These are phyloP conservation scores for Aldabrachelys gigantea DNA, from an alignment of 2,113 vertebrate species.

Conservation along the genomic window DNA sequence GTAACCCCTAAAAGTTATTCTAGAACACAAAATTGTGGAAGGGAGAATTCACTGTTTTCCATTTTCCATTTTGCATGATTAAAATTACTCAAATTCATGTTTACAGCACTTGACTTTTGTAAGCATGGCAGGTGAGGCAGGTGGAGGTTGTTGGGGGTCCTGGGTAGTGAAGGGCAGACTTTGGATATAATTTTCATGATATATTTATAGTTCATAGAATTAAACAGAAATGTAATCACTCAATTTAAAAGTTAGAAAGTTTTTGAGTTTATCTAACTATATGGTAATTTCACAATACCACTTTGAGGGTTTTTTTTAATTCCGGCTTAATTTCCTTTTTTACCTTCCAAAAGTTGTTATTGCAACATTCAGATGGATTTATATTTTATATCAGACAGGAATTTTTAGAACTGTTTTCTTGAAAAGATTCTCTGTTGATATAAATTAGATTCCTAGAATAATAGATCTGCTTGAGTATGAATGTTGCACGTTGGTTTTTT, in stretches of 20 bases:
- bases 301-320: not conserved
- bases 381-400: not conserved
- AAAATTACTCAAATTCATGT: slow-evolving; percentile 23
- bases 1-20: slow-evolving; percentile 30
- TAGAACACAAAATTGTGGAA: not conserved
- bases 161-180: not conserved
- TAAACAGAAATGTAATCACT: not conserved
- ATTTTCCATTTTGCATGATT: slow-evolving; percentile 64
- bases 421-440: not conserved
- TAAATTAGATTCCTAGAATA: not conserved
- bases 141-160: not conserved
- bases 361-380: not conserved
- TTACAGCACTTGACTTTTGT: not conserved
- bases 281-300: not conserved
- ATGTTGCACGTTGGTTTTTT: not conserved
- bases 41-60: slow-evolving; percentile 11
- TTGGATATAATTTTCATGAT: not conserved
- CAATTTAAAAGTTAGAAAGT: not conserved
- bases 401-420: not conserved
- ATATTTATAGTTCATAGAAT: not conserved
- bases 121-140: not conserved
- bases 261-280: not conserved
- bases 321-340: not conserved
- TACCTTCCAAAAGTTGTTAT: not conserved
- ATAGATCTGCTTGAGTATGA: not conserved